Evolutionary conservation across 2,797 vertebrate species (phyloP).

Genomic region (Anas capensis): DNA sequence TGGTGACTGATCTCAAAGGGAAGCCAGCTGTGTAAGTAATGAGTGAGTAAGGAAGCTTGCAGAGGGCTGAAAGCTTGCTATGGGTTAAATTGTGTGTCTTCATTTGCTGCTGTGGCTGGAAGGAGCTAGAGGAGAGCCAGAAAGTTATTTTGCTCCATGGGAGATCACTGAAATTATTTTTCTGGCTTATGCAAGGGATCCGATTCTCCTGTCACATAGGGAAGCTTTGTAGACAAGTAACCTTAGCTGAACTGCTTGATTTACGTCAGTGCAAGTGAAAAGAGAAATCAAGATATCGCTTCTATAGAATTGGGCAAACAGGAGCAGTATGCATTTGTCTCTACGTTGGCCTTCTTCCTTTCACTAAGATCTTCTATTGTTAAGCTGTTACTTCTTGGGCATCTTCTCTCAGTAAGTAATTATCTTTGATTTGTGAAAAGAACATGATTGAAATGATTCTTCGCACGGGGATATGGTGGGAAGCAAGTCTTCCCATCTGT

Average conservation of each 20-base stretch:
- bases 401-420: background rate
- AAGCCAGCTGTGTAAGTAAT: background rate
- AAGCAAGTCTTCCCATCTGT: background rate
- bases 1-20: background rate
- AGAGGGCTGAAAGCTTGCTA: background rate
- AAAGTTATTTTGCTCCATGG: background rate
- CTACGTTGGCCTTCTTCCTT: background rate
- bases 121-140: background rate
- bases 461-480: background rate
- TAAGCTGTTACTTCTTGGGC: background rate
- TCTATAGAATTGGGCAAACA: background rate
- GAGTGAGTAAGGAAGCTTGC: background rate
- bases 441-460: background rate
- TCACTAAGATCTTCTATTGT: background rate
- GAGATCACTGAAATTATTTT: background rate
- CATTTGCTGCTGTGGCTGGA: background rate
- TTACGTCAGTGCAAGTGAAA: background rate
- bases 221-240: background rate
- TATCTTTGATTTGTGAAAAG: background rate
- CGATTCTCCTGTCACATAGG: background rate
- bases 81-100: background rate
- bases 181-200: background rate
- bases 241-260: background rate
- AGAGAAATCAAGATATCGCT: background rate
- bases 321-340: background rate